phyloP scores from a whole-genome alignment of 1,140 invertebrate species.

The Temnothorax nylanderi region DNA sequence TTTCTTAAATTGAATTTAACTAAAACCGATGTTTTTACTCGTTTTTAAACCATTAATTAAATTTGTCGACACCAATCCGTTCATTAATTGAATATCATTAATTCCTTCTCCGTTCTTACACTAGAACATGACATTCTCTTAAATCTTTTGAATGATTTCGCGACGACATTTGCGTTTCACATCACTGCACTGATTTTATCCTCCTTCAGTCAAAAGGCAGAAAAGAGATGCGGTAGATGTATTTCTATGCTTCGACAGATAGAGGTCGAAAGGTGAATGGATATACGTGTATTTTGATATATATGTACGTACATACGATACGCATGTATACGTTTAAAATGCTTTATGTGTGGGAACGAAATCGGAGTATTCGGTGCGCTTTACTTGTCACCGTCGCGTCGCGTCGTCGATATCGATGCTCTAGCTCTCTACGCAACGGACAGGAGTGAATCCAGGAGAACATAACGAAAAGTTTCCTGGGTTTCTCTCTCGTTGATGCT shows the following conservation, averaged over 20 bases:
- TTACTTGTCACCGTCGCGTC: conserved; percentile 56
- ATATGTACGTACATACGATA: not conserved
- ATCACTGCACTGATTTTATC: conserved; percentile 70
- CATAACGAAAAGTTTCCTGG: conserved; percentile 64
- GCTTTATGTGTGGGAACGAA: not conserved
- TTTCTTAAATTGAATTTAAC: not conserved
- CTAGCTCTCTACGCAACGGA: conserved; percentile 46
- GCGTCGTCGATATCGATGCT: conserved; percentile 57
- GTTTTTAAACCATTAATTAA: not conserved
- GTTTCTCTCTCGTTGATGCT: conserved; percentile 36
- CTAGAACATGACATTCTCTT: conserved; percentile 45
- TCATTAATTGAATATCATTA: not conserved
- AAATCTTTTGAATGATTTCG: conserved; percentile 62
- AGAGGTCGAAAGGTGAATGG: conserved; percentile 60
- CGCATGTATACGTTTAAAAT: conserved; percentile 2
- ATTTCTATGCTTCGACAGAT: conserved; percentile 46
- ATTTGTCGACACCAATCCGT: not conserved
- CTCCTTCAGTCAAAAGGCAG: conserved; percentile 45
- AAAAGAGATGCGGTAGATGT: conserved; percentile 44
- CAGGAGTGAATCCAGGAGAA: conserved; percentile 45
- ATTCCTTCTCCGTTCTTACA: not conserved
- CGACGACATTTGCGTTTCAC: conserved; percentile 71
- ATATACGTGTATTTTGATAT: conserved; percentile 37
- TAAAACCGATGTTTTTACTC: not conserved
- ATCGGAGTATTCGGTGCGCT: conserved; percentile 53